Conservation (phyloP, 2,113 vertebrate genomes). For the Tauraco erythrolophus region DNA sequence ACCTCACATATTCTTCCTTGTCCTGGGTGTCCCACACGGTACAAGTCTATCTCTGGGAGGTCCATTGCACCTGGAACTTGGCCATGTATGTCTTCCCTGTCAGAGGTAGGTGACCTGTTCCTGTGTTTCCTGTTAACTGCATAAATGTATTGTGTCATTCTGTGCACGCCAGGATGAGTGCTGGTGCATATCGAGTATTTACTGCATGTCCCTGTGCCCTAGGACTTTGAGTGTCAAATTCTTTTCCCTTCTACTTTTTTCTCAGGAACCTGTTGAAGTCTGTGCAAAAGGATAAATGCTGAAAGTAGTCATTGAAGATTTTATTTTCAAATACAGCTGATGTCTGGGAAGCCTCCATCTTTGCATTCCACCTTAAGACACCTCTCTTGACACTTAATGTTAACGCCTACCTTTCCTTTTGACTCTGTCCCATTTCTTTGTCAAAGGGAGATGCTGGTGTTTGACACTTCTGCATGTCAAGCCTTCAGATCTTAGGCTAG, state of each 20-base stretch:
- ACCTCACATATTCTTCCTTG: background rate
- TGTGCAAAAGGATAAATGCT: background rate
- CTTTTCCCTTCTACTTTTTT: background rate
- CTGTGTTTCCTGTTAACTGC: background rate
- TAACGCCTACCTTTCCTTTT: background rate
- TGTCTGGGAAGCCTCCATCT: background rate
- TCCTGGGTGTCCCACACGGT: background rate
- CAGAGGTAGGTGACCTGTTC: background rate
- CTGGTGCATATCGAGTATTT: background rate
- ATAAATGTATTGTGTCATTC: background rate
- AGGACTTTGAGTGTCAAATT: background rate
- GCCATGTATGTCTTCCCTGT: background rate
- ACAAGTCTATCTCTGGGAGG: background rate
- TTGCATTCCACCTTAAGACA: background rate
- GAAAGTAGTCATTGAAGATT: background rate
- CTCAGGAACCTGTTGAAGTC: background rate
- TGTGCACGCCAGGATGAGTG: background rate
- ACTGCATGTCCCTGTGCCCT: background rate
- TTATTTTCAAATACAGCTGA: background rate
- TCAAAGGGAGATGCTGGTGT: background rate
- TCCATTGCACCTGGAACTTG: background rate
- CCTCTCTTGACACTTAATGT: background rate
- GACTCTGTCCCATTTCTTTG: background rate
- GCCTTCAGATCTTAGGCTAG: background rate
- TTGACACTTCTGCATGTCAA: background rate